Evolutionary conservation across 2,797 vertebrate genomes (phyloP).

Genomic region (Picus viridis): DNA sequence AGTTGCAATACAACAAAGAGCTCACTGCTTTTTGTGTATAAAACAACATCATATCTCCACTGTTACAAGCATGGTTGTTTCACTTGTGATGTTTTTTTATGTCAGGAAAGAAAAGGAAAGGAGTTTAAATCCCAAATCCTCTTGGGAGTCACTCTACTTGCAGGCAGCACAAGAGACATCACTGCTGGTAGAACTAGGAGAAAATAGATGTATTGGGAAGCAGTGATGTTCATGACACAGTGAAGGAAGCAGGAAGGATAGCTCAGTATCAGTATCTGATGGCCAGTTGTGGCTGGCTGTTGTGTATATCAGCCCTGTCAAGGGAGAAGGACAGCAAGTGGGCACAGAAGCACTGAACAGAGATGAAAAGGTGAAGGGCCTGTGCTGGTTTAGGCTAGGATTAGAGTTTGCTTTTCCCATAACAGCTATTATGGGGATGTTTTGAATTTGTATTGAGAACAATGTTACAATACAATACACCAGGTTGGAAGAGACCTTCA

Average conservation of each 20-base stretch:
- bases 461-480: too few species aligned
- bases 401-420: neutral
- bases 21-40: neutral
- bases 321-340: neutral
- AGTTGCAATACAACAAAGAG: neutral
- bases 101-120: neutral
- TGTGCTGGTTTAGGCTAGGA: neutral
- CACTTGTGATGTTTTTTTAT: neutral
- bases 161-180: neutral
- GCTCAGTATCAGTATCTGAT: neutral
- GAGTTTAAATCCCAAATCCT: neutral
- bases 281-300: neutral
- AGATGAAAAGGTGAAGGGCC: neutral
- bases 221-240: fast-evolving
- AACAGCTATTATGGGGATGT: neutral
- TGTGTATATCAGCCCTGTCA: neutral
- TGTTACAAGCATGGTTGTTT: fast-evolving
- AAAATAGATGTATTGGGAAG: neutral
- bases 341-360: neutral
- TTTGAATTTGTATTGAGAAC: neutral
- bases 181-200: neutral
- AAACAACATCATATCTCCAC: neutral
- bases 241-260: neutral
- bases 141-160: neutral
- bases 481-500: too few species aligned